phyloP scores from a whole-genome alignment of 1,140 invertebrate species.

The Drosophila rufa region DNA sequence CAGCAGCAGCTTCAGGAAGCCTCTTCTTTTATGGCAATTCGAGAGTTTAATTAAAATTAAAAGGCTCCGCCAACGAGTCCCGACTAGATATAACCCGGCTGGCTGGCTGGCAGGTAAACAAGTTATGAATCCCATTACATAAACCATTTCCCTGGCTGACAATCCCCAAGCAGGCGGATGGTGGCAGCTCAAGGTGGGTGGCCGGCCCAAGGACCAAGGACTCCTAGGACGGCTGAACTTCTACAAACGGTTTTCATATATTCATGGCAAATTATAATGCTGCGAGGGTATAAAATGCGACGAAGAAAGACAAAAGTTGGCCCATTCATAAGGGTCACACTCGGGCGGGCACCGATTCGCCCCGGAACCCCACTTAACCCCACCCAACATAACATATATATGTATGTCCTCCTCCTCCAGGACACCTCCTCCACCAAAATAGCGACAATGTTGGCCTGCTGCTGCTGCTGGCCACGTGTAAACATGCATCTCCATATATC shows the following conservation, averaged over 20 bases:
- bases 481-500: conserved; percentile 63
- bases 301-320: conserved; percentile 71
- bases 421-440: conserved; percentile 2
- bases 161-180: conserved; percentile 25
- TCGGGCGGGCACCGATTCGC: conserved; percentile 33
- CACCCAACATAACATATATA: neutral
- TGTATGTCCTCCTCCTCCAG: neutral
- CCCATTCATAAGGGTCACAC: conserved; percentile 73
- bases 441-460: conserved; percentile 32
- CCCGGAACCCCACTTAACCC: conserved; percentile 24
- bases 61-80: conserved; percentile 34
- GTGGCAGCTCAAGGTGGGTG: conserved; percentile 5
- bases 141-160: conserved; percentile 56
- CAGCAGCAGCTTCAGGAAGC: conserved; percentile 18
- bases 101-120: conserved; percentile 48
- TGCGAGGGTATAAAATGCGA: conserved; percentile 59
- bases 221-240: conserved; percentile 44
- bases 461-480: conserved; percentile 44
- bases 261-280: conserved; percentile 81
- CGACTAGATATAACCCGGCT: conserved; percentile 49
- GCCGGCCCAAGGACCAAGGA: conserved; percentile 7
- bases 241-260: conserved; percentile 74
- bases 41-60: conserved; percentile 59
- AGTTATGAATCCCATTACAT: conserved; percentile 59
- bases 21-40: conserved; percentile 43